Conservation (phyloP, 1,140 invertebrate genomes). For the Theocolax elegans region DNA sequence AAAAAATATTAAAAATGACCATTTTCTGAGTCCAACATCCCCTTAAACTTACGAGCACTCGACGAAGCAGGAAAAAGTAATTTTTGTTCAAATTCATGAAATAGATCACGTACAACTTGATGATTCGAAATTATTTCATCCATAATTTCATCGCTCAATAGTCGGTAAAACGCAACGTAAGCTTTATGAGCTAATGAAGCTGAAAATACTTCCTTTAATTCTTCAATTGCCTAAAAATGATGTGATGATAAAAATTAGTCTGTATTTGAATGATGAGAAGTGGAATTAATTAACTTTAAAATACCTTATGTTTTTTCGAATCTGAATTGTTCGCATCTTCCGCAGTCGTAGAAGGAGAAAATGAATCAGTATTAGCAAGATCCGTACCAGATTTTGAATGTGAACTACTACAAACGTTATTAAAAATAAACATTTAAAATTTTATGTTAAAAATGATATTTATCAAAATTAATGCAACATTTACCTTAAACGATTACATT, state of each 20-base stretch:
- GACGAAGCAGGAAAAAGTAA: constrained; percentile 46
- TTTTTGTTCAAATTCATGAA: constrained; percentile 75
- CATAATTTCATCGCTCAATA: constrained; percentile 79
- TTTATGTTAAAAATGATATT: no score
- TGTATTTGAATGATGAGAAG: no score
- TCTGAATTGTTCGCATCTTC: constrained; percentile 53
- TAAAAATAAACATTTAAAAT: no score
- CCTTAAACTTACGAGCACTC: constrained; percentile 51
- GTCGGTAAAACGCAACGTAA: constrained; percentile 83
- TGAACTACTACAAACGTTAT: not conserved
- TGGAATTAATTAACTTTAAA: not conserved
- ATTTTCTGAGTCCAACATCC: no score
- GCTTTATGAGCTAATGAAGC: constrained; percentile 84
- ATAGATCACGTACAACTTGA: constrained; percentile 81
- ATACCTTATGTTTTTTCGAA: constrained; percentile 35
- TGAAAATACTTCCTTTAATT: constrained; percentile 84
- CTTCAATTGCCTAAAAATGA: constrained; percentile 74
- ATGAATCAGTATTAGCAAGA: constrained; percentile 61
- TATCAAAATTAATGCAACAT: not conserved
- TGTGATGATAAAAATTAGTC: no score
- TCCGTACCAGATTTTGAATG: constrained; percentile 3
- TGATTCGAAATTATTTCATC: constrained; percentile 81
- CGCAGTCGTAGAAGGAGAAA: constrained; percentile 66
- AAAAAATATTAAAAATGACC: no score
- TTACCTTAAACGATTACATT: constrained; percentile 23